Base-by-base conservation (phyloP, 2,888 invertebrate genomes). In the Terebella lapidaria region DNA sequence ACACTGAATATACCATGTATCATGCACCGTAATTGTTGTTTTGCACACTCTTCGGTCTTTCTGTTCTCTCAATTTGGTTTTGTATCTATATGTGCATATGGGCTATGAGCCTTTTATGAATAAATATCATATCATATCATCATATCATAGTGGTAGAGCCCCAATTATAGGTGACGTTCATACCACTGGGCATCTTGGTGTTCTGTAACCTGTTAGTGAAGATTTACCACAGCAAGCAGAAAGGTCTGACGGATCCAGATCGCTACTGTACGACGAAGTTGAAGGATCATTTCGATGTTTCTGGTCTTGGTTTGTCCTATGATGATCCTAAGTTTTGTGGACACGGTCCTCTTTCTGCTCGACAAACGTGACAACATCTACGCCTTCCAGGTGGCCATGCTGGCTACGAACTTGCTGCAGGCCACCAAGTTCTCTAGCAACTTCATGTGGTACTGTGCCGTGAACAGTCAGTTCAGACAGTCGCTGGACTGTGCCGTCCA, bases 371-470 rank as follows among this genome's bases (percentile, higher is more conserved):
- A 20, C 24, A 5, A 20, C 35, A 55, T 4, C 42, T 67, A 71
- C 45, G 70, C 65, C 2, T 42, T 51, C 55, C 69, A 66, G 60
- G 70, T 72, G 0, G 76, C 60, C n/a, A 1, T 60, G 18, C 1
- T 3, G 18, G 51, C 87, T 55, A 87, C 89, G 58, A 89, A 89
- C 80, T 82, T 89, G 30, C 80, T 89, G 72, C 89, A 89, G 81
- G 83, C 89, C 56, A 85, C 86, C 67, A 89, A 89, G 79, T 89
- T 89, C 78, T 88, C 89, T 46, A 26, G 88, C 65, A 89, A 89
- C 30, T 89, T 89, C 81, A 88, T 89, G 77, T 87, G 89, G 62
- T 89, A 89, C 80, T 89, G 87, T 75, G 83, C 88, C 60, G 88
- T 89, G 78, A 88, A 88, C 65, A 87, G 88, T 72, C 88, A 88